phyloP scores from a whole-genome alignment of 2,113 vertebrate genomes.

The Nesoenas mayeri region DNA sequence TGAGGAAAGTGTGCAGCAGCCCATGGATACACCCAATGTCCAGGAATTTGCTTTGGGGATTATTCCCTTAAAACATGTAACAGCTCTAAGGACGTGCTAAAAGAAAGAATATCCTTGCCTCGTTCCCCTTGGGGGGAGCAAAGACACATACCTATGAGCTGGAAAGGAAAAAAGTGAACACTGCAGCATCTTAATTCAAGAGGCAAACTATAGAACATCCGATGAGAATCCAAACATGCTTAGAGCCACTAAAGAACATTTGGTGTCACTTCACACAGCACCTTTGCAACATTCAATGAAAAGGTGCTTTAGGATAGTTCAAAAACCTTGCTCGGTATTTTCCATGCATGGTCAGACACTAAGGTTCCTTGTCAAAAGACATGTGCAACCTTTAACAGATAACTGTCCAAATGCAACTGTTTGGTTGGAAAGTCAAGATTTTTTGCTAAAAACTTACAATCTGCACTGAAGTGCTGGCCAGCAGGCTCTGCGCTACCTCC shows the following conservation, averaged over 20 bases:
- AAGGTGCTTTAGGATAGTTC: background rate
- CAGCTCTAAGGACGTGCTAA: background rate
- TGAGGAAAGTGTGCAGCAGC: background rate
- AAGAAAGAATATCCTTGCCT: background rate
- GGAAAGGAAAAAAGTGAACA: background rate
- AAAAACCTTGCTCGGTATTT: background rate
- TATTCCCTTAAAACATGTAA: background rate
- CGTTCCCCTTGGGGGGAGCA: background rate
- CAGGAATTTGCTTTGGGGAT: background rate
- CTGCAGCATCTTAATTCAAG: background rate
- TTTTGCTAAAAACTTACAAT: background rate
- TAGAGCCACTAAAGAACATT: background rate
- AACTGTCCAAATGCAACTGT: background rate
- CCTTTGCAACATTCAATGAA: background rate
- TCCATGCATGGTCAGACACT: background rate
- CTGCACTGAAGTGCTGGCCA: background rate
- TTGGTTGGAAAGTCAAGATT: background rate
- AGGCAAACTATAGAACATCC: background rate
- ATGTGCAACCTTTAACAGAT: background rate
- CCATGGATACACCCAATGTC: fast-evolving
- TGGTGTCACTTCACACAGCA: background rate
- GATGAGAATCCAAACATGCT: background rate
- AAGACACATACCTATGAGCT: background rate
- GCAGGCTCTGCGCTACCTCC: background rate
- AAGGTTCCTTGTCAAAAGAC: background rate